phyloP scores from a whole-genome alignment of 1,140 invertebrate genomes.

The Diachasmimorpha longicaudata region DNA sequence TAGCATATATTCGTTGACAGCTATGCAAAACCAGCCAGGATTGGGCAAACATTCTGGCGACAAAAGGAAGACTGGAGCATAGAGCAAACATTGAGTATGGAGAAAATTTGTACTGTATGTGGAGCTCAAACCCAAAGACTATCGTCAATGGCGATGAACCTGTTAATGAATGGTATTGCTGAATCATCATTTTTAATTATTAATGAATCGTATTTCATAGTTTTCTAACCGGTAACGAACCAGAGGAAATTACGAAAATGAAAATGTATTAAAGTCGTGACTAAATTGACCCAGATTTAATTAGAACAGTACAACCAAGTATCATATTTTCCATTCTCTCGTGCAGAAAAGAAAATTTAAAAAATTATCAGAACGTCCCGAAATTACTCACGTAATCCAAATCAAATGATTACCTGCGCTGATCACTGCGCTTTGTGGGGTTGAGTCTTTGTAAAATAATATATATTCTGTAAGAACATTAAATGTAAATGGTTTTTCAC shows the following conservation, averaged over 20 bases:
- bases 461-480: too few relatives aligned
- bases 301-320: not conserved
- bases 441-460: too few relatives aligned
- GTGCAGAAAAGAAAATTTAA: not conserved
- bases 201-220: not conserved
- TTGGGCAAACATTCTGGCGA: conserved; percentile 80
- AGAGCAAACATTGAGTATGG: conserved; percentile 78
- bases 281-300: not conserved
- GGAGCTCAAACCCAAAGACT: conserved; percentile 76
- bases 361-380: conserved; percentile 1
- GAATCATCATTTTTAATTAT: conserved; percentile 5
- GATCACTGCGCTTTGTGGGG: too few relatives aligned
- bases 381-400: not conserved
- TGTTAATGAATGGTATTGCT: conserved; percentile 74
- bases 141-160: conserved; percentile 71
- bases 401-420: not conserved
- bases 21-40: conserved; percentile 78
- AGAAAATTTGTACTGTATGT: conserved; percentile 81
- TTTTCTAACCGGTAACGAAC: not conserved
- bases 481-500: too few relatives aligned
- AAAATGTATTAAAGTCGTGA: not conserved
- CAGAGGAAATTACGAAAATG: not conserved
- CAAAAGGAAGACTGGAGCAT: conserved; percentile 74
- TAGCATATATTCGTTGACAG: conserved; percentile 45
- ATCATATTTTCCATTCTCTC: not conserved